Base-by-base conservation (phyloP, 2,888 invertebrate genomes). In the Pecten maximus region DNA sequence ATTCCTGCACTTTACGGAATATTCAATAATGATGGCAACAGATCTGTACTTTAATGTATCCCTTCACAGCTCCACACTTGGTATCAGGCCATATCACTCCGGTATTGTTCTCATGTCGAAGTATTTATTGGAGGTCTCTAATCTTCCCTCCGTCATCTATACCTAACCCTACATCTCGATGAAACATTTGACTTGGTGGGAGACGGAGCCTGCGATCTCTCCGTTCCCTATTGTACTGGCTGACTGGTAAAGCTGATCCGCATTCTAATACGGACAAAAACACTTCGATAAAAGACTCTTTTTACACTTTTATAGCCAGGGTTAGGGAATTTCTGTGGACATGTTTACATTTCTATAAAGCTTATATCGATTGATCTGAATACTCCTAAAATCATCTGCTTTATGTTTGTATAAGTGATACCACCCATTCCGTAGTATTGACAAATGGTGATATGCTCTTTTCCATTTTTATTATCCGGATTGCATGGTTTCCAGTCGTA, bases 341-440 rank as follows among this genome's bases (percentile, higher is more conserved):
- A 28, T 74, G 60, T 74, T 2, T 74, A 74, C 60, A 74, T 74
- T 74, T 74, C 28, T 4, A 15, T 3, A 4, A 74, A 74, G 74
- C 0, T 74, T 28, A 6, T 60, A 28, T 74, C 35, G 74, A 74
- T 74, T 74, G 28, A 35, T 35, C 35, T 10, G 8, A 28, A 74
- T 74, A 74, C 35, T 74, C 74, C 23, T 15, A 74, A 74, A 74
- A 28, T 74, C 74, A 74, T 74, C 74, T 74, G 74, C 74, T 74
- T 35, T 74, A 28, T 74, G 28, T 74, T 74, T 74, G 74, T 74
- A 74, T 35, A 74, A 74, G 35, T 74, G 74, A 74, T 74, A 74
- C 15, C 8, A 28, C 6, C 2, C 28, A 74, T 74, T 74, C 23
- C 8, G 35, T 10, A 74, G 35, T 74, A 74, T 74, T 74, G 74